phyloP scores from a whole-genome alignment of 2,113 vertebrate species.

The Probosciger aterrimus region DNA sequence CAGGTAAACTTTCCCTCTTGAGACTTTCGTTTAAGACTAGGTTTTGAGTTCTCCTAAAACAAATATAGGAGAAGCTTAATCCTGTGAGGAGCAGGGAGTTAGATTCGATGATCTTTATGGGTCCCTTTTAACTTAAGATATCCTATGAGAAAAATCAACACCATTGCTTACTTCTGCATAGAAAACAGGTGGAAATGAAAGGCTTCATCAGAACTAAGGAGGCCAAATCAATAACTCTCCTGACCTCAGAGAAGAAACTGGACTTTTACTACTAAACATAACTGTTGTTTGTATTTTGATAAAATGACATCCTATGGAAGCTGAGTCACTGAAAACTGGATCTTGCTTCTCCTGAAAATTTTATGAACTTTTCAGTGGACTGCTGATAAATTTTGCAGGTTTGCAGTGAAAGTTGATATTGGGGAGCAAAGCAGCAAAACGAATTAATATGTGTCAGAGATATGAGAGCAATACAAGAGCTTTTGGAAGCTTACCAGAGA shows the following conservation, averaged over 20 bases:
- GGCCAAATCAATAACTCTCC: neutral
- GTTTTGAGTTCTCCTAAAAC: neutral
- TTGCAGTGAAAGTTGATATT: neutral
- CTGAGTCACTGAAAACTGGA: neutral
- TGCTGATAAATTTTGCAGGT: neutral
- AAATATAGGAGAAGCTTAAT: neutral
- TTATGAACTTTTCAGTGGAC: neutral
- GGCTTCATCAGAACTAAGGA: neutral
- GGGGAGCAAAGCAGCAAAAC: neutral
- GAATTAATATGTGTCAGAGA: slow-evolving; percentile 33
- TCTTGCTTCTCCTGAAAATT: neutral
- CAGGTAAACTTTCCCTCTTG: neutral
- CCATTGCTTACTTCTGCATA: neutral
- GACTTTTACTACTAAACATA: neutral
- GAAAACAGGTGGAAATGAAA: neutral
- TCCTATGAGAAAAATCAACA: neutral
- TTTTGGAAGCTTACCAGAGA: slow-evolving; percentile 38
- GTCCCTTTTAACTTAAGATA: neutral
- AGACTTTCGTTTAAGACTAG: neutral
- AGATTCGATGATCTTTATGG: neutral
- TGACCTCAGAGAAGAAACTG: neutral
- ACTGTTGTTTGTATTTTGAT: neutral
- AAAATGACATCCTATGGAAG: neutral
- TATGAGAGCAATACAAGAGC: neutral
- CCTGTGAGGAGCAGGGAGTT: neutral